Evolutionary conservation across 2,797 vertebrate species (phyloP), one percentile per base, ranked within the genome.

Genomic region (Lepilemur septentrionalis): DNA sequence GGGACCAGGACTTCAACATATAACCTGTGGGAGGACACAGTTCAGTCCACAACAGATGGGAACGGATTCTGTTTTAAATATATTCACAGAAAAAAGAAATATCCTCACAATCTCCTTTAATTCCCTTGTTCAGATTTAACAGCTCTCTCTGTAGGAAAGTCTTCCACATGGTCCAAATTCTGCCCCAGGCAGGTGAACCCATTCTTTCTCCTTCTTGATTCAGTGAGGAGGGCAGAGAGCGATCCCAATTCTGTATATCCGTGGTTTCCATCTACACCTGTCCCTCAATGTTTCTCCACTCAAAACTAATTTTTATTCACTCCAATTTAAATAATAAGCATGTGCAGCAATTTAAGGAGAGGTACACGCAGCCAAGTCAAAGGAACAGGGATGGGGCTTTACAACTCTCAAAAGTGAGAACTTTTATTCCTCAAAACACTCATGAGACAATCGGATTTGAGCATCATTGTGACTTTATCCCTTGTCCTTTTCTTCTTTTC

Each of bases 261-360:
- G 73, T 52, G 88, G 46, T 75, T 95, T 83, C 72, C 78, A 72
- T 79, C 94, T 87, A 46, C 28, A 55, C 20, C 73, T 81, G 69
- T 18, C 69, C 75, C 32, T 96, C 63, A 80, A 89, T 67, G 92
- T 91, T 65, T 95, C 76, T 78, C 73, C 69, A 93, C 89, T 96
- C 82, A 46, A 89, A 96, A 87, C 93, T 81, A 91, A 70, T 91
- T 87, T 95, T 93, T 89, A 87, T 72, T 89, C 55, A 38, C 78
- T 93, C 30, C 59, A 22, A 93, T 93, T 95, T 94, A 96, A 96
- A 86, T 75, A 90, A 84, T 93, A 93, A 90, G 84, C 93, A 93
- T 22, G 55, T 91, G 67, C 46, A 61, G 73, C 57, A 80, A 89
- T 78, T 92, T 93, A 81, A 96, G 79, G 80, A 86, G 85, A 95